Conservation (phyloP, 2,113 vertebrate genomes). For the Penelope pileata region DNA sequence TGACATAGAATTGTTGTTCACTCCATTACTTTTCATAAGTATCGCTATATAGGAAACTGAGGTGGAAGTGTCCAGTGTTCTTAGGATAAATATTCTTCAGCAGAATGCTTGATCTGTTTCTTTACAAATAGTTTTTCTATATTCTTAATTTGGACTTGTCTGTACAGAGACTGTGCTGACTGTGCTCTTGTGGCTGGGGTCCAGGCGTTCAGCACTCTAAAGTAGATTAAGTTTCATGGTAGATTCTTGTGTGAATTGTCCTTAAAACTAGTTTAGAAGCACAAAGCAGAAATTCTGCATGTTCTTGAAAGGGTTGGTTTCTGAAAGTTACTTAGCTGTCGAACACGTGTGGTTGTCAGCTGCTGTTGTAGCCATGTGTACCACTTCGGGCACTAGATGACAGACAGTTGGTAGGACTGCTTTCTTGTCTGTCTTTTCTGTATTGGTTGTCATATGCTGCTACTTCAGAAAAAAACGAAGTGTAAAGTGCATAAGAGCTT, state of each 20-base stretch:
- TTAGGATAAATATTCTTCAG: not conserved
- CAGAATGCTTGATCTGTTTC: not conserved
- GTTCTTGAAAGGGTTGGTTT: not conserved
- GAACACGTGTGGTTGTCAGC: fast-evolving
- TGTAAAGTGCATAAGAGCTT: not conserved
- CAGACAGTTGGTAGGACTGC: not conserved
- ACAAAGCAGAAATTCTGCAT: not conserved
- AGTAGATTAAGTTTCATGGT: not conserved
- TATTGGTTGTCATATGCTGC: not conserved
- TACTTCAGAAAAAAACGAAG: not conserved
- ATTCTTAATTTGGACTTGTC: not conserved
- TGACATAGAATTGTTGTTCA: not conserved
- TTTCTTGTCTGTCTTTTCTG: not conserved
- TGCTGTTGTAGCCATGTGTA: not conserved
- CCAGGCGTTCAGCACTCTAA: not conserved
- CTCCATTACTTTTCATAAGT: not conserved
- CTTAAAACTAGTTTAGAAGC: not conserved
- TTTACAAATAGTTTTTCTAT: not conserved
- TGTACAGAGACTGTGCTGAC: not conserved
- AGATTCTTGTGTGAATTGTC: not conserved
- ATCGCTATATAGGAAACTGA: not conserved
- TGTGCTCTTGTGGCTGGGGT: not conserved
- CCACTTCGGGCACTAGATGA: not conserved
- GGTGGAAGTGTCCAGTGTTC: not conserved
- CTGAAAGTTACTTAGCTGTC: not conserved